These are phyloP conservation scores for Pandemis heparana DNA, from an alignment of 2,888 invertebrate species.

Conservation along the genomic window DNA sequence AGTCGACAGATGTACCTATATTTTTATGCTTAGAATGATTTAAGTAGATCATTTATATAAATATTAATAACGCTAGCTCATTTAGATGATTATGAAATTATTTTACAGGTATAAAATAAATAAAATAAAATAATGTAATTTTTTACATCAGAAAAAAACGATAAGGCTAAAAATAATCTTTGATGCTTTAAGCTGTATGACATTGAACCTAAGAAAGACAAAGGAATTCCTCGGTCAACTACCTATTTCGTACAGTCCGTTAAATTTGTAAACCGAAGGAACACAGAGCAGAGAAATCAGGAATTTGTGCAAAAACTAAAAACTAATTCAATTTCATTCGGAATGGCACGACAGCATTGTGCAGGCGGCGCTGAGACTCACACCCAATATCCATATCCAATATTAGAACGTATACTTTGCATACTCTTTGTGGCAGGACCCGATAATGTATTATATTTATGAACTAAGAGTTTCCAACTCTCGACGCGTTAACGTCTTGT, in stretches of 20 bases:
- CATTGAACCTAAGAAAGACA: too few relatives aligned
- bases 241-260: constrained; percentile 6
- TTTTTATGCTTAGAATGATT: too few relatives aligned
- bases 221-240: not conserved
- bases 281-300: constrained; percentile 18
- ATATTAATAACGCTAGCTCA: too few relatives aligned
- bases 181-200: too few relatives aligned
- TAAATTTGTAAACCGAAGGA: constrained; percentile 28
- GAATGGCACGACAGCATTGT: constrained; percentile 38
- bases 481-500: not conserved
- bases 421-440: not conserved
- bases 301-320: constrained; percentile 38
- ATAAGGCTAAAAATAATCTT: too few relatives aligned
- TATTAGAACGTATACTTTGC: constrained; percentile 13
- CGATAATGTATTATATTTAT: not conserved
- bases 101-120: too few relatives aligned
- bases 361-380: constrained; percentile 22
- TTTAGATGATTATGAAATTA: too few relatives aligned
- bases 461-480: not conserved
- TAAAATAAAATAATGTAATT: too few relatives aligned
- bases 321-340: constrained; percentile 43
- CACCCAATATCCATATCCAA: constrained; percentile 34
- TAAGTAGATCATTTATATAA: too few relatives aligned
- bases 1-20: too few relatives aligned
- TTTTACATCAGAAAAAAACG: too few relatives aligned